Conservation (phyloP, 2,888 invertebrate species). For the Empis livida region DNA sequence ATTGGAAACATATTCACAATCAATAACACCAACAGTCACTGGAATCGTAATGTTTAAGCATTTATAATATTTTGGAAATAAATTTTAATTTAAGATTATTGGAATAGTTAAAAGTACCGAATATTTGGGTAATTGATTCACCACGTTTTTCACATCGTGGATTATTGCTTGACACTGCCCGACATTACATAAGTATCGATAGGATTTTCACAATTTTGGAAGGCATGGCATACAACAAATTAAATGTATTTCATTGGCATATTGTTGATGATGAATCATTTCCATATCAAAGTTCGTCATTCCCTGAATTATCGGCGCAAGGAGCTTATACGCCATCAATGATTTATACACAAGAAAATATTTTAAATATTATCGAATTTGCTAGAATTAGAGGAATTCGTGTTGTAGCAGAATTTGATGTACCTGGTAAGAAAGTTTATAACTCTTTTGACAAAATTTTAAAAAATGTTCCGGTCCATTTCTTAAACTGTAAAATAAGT, state of each 20-base stretch:
- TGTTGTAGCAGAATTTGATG: slow-evolving; percentile 83
- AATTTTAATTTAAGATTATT: neutral
- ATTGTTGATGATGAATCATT: slow-evolving; percentile 89
- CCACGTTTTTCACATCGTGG: slow-evolving; percentile 76
- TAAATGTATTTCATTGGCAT: slow-evolving; percentile 94
- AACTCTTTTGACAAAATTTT: too few relatives aligned
- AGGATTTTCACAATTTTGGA: slow-evolving; percentile 57
- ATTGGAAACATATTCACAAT: slow-evolving; percentile 74
- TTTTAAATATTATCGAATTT: slow-evolving; percentile 56
- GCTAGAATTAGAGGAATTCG: slow-evolving; percentile 72
- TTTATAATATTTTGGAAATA: neutral
- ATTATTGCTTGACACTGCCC: slow-evolving; percentile 70
- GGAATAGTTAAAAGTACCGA: slow-evolving; percentile 48
- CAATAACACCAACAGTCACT: slow-evolving; percentile 37
- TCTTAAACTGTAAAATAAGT: too few relatives aligned
- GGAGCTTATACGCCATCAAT: slow-evolving; percentile 55
- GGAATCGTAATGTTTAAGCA: slow-evolving; percentile 16
- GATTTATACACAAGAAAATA: slow-evolving; percentile 51
- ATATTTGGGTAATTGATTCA: slow-evolving; percentile 56
- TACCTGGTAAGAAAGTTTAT: slow-evolving; percentile 46
- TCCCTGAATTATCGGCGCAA: slow-evolving; percentile 58
- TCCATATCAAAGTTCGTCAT: slow-evolving; percentile 67
- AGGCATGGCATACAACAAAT: slow-evolving; percentile 80
- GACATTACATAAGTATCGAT: slow-evolving; percentile 63
- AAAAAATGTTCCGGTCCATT: too few relatives aligned